Evolutionary conservation across 2,888 invertebrate species (phyloP).

Genomic region (Apomyelois bistriatella): DNA sequence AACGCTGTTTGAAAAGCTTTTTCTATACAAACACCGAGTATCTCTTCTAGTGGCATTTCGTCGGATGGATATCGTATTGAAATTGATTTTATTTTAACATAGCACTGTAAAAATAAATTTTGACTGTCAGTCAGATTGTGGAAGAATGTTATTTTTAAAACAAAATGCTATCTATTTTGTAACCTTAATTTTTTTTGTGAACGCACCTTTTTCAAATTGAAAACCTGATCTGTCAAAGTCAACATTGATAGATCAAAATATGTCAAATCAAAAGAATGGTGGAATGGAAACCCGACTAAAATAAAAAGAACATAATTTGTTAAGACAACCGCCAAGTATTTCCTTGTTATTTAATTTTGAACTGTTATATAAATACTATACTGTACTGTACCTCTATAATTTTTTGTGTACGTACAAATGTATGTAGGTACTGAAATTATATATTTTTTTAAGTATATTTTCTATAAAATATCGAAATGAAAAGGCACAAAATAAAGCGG

Average conservation of each 20-base stretch:
- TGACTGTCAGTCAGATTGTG: neutral
- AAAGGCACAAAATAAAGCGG: constrained; percentile 54
- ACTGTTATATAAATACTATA: no score
- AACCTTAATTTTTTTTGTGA: neutral
- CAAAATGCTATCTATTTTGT: neutral
- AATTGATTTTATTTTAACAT: neutral
- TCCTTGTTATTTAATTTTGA: no score
- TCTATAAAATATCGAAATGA: constrained; percentile 16
- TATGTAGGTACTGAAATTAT: no score
- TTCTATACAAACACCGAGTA: constrained; percentile 34
- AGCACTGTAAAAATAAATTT: neutral
- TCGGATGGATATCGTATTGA: constrained; percentile 16
- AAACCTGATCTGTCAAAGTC: neutral
- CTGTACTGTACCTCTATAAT: no score
- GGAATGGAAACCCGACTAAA: no score
- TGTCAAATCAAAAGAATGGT: no score
- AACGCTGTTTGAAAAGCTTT: constrained; percentile 33
- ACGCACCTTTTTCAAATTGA: neutral
- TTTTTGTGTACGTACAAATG: no score
- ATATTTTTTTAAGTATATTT: no score
- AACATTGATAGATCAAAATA: neutral
- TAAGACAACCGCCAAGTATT: no score
- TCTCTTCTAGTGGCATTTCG: constrained; percentile 39
- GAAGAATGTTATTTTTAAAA: neutral
- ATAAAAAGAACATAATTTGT: no score